These are phyloP conservation scores for Drosophila mulleri DNA, from an alignment of 2,888 invertebrate genomes.

Conservation along the genomic window DNA sequence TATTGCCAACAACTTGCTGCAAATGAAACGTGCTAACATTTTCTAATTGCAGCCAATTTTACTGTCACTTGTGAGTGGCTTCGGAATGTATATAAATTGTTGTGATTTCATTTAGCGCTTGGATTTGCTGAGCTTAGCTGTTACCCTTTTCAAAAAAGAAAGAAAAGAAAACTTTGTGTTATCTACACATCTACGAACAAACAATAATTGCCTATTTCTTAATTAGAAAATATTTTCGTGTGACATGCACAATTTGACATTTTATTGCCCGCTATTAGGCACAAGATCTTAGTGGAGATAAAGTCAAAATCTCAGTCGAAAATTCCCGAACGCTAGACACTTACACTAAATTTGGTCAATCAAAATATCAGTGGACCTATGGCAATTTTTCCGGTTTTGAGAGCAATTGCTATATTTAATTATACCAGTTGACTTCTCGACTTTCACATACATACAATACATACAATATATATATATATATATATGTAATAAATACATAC, in stretches of 20 bases:
- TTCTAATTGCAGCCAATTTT: constrained; percentile 73
- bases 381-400: constrained; percentile 53
- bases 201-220: constrained; percentile 36
- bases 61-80: constrained; percentile 63
- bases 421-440: constrained; percentile 57
- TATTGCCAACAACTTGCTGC: constrained; percentile 45
- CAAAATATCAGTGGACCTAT: constrained; percentile 13
- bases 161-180: constrained; percentile 13
- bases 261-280: constrained; percentile 46
- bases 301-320: not conserved
- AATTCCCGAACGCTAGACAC: constrained; percentile 24
- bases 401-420: constrained; percentile 46
- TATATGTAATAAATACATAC: not conserved
- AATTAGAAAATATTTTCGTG: constrained; percentile 61
- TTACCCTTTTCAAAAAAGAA: constrained; percentile 30
- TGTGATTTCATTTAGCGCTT: constrained; percentile 48
- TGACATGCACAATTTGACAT: constrained; percentile 42
- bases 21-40: constrained; percentile 72
- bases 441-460: constrained; percentile 8
- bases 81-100: constrained; percentile 45
- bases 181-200: constrained; percentile 11
- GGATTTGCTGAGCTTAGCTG: constrained; percentile 19
- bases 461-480: too few relatives aligned
- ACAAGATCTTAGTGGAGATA: constrained; percentile 23
- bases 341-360: constrained; percentile 51